Conservation (phyloP, 1,140 invertebrate genomes). For the Lethrus apterus region DNA sequence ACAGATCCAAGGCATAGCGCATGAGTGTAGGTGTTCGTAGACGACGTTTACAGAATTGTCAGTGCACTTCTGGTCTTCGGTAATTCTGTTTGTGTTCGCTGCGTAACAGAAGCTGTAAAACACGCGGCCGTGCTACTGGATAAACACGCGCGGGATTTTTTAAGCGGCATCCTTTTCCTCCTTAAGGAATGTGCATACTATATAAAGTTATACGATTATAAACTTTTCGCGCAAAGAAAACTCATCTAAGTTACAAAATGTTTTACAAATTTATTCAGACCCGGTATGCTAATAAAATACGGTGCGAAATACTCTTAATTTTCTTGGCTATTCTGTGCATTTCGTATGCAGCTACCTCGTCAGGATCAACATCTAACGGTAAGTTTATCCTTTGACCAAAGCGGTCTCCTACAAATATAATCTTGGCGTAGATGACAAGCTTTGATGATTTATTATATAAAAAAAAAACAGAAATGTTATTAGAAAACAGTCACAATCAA, state of each 20-base stretch:
- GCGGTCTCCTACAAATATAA: slow-evolving; percentile 27
- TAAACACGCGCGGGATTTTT: too few species aligned
- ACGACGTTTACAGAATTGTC: slow-evolving; percentile 12
- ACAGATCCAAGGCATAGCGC: slow-evolving; percentile 27
- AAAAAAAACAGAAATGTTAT: too few species aligned
- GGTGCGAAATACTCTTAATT: slow-evolving; percentile 20
- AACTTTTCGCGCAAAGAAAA: too few species aligned
- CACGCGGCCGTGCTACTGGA: slow-evolving; percentile 23
- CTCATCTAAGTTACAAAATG: too few species aligned
- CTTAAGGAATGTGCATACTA: too few species aligned
- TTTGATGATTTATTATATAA: too few species aligned
- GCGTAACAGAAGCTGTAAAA: slow-evolving; percentile 15
- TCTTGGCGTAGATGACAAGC: slow-evolving; percentile 30
- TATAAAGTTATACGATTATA: too few species aligned
- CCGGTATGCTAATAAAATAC: slow-evolving; percentile 2
- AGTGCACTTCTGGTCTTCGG: slow-evolving; percentile 16
- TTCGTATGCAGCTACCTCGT: slow-evolving; percentile 22
- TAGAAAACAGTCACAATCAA: too few species aligned
- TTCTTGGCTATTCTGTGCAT: slow-evolving; percentile 17
- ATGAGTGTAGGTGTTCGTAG: slow-evolving; percentile 30
- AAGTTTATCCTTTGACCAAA: slow-evolving; percentile 16
- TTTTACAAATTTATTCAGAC: slow-evolving; percentile 3
- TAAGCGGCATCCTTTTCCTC: too few species aligned
- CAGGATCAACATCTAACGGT: slow-evolving; percentile 30
- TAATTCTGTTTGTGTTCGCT: slow-evolving; percentile 19